Base-by-base conservation (phyloP, 2,113 vertebrate species). In the Enhydra lutris region DNA sequence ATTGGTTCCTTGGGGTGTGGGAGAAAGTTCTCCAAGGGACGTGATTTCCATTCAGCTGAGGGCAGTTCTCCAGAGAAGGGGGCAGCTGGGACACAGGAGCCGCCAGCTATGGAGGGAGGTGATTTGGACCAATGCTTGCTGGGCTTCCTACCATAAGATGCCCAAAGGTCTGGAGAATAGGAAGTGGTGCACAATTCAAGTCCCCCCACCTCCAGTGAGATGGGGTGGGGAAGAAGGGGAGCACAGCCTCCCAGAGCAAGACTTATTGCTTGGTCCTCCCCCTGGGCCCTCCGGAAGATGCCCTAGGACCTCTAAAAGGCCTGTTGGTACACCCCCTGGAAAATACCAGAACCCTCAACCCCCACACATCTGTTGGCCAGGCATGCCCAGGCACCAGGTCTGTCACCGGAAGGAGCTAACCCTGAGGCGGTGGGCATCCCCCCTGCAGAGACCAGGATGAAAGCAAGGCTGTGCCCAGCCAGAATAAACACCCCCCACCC, bases 381-480 rank as follows among this genome's bases (percentile, higher is more conserved):
- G 61, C 74, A 90, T 80, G 31, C 11, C 31, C 47, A 47, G 21
- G 47, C 24, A 23, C 59, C 59, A 87, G 0, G 4, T 20, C 42
- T 0, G 0, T 79, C 67, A 74, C 7, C 93, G 31, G 24, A 98
- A 99, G 99, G 99, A 99, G 94, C 98, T 99, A 94, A 99, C 98
- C 95, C 99, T 99, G 99, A 99, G 98, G 55, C 17, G 36, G 21
- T 26, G n/a, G n/a, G 34, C n/a, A 67, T 13, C 20, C 36, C 8
- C 34, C 14, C 52, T 39, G 14, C 61, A 69, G 71, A 61, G 59
- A 42, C 63, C 83, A 88, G 59, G 47, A 91, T 34, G 36, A 55
- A 81, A 92, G 73, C 83, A 52, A 65, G 73, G 85, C 92, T 52
- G 14, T 74, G 76, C 69, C 45, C 42, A 91, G 26, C 34, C 79